phyloP scores from a whole-genome alignment of 2,888 invertebrate species.

The Stenodema calcarata region DNA sequence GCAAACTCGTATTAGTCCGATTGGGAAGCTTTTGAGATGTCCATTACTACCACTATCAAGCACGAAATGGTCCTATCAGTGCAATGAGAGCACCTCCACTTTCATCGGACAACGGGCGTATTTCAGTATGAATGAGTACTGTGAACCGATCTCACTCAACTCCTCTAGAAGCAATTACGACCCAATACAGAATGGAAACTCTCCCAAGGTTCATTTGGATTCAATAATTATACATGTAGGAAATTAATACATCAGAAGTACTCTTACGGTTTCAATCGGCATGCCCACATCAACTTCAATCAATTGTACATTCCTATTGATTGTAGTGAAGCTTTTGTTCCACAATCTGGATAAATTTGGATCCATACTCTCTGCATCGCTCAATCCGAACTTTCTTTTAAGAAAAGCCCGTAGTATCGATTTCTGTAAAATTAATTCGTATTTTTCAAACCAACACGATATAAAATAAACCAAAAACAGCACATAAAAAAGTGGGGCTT shows the following conservation, averaged over 20 bases:
- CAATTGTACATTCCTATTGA: conserved; percentile 5
- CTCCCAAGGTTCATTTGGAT: too few species aligned
- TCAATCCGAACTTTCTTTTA: conserved; percentile 5
- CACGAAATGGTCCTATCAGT: too few species aligned
- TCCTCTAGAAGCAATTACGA: too few species aligned
- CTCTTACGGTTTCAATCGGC: conserved; percentile 12
- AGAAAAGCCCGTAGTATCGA: neutral
- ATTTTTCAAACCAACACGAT: neutral
- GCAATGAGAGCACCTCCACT: too few species aligned
- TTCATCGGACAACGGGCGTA: too few species aligned
- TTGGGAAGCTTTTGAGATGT: too few species aligned
- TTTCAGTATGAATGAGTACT: too few species aligned
- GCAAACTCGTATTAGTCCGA: too few species aligned
- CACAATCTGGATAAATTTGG: neutral
- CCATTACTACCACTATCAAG: too few species aligned
- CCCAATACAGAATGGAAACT: too few species aligned
- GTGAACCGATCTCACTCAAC: too few species aligned
- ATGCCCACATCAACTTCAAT: conserved; percentile 11
- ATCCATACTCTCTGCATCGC: neutral
- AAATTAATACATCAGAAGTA: neutral
- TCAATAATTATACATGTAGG: neutral
- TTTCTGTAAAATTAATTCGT: neutral
- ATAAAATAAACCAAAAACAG: neutral
- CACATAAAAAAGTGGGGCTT: neutral
- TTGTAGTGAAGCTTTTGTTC: conserved; percentile 34